Evolutionary conservation across 2,113 vertebrate species (phyloP).

Genomic region (Ellobius talpinus): DNA sequence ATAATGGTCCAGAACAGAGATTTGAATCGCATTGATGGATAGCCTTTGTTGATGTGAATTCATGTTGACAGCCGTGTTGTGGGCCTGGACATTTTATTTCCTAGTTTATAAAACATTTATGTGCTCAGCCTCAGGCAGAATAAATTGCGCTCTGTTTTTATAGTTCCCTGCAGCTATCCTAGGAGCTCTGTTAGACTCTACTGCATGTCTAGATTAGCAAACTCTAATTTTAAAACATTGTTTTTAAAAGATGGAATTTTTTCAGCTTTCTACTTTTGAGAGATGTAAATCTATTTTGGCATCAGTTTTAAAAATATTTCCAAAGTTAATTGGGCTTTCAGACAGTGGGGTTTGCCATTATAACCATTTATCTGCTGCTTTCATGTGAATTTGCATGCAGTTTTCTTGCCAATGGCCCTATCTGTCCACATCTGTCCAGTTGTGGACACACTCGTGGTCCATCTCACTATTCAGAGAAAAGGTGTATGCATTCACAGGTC

Average conservation of each 20-base stretch:
- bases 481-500: neutral
- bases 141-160: slow-evolving; percentile 22
- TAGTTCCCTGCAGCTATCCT: neutral
- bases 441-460: neutral
- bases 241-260: slow-evolving; percentile 56
- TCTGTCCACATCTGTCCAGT: slow-evolving; percentile 6
- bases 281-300: slow-evolving; percentile 62
- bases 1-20: neutral
- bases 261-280: slow-evolving; percentile 36
- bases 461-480: slow-evolving; percentile 43
- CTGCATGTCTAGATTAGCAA: neutral
- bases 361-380: slow-evolving; percentile 24
- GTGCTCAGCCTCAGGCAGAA: slow-evolving; percentile 51
- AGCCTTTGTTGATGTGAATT: neutral
- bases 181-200: neutral
- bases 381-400: neutral
- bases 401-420: neutral
- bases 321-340: slow-evolving; percentile 35
- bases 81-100: slow-evolving; percentile 55
- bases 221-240: slow-evolving; percentile 60
- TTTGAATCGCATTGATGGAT: neutral
- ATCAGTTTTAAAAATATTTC: slow-evolving; percentile 42
- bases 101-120: slow-evolving; percentile 61
- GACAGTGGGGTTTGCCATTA: neutral
- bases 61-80: neutral